Conservation (phyloP, 2,113 vertebrate species). For the Nanorana parkeri region DNA sequence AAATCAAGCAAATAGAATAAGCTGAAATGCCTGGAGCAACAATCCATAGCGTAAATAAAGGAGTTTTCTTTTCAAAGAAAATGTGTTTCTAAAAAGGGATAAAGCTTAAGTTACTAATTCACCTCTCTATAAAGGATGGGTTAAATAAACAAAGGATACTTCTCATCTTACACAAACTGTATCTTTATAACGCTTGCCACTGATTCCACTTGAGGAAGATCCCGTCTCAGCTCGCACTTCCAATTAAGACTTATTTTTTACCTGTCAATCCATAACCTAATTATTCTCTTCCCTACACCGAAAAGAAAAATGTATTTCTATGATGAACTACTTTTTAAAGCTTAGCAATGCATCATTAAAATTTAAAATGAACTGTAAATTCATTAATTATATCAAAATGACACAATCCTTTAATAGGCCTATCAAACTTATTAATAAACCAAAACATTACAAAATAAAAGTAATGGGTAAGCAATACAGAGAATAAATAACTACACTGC, state of each 20-base stretch:
- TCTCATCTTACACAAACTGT: conserved; percentile 51
- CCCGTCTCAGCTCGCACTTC: conserved; percentile 4
- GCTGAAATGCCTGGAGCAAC: conserved; percentile 39
- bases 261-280: conserved; percentile 11
- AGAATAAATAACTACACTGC: too few relatives aligned
- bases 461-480: too few relatives aligned
- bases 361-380: not conserved
- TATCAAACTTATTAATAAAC: too few relatives aligned
- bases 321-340: not conserved
- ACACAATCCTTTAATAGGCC: too few relatives aligned
- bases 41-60: conserved; percentile 50
- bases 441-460: too few relatives aligned
- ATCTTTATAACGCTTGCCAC: conserved; percentile 32
- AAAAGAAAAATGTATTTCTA: conserved; percentile 5
- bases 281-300: not conserved
- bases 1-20: conserved; percentile 57
- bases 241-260: conserved; percentile 20
- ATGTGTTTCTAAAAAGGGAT: conserved; percentile 55
- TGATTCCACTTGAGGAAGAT: conserved; percentile 39
- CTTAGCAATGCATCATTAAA: not conserved
- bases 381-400: not conserved
- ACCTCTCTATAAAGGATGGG: conserved; percentile 43
- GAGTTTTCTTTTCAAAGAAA: conserved; percentile 48
- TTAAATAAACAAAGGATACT: conserved; percentile 51
- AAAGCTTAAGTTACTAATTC: conserved; percentile 53